Evolutionary conservation across 2,888 invertebrate genomes (phyloP).

Genomic region (Macaria notata): DNA sequence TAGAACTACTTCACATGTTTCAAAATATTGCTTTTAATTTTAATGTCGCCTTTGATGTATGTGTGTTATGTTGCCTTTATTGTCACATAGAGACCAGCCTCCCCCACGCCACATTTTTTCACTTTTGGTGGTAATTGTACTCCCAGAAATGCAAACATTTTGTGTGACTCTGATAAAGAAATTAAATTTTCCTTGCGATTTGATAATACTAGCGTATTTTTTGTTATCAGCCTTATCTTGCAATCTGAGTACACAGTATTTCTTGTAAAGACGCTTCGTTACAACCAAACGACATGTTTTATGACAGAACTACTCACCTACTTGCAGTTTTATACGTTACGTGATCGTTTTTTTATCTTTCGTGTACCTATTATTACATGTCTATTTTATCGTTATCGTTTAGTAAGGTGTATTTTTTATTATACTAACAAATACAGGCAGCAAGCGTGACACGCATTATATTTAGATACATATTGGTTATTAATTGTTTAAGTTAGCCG

Average conservation of each 20-base stretch:
- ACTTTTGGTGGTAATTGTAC: conserved; percentile 18
- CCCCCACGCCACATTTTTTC: background rate
- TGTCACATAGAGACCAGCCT: too few relatives aligned
- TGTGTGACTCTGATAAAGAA: conserved; percentile 26
- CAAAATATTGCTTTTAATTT: too few relatives aligned
- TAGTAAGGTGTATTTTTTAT: too few relatives aligned
- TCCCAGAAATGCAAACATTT: conserved; percentile 23
- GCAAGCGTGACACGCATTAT: too few relatives aligned
- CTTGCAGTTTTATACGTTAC: conserved; percentile 16
- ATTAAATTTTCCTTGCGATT: conserved; percentile 44
- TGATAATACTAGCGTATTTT: conserved; percentile 40
- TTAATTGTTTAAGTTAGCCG: too few relatives aligned
- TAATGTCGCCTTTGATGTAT: too few relatives aligned
- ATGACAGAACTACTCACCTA: conserved; percentile 37
- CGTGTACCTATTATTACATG: background rate
- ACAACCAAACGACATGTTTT: conserved; percentile 56
- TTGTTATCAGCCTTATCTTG: conserved; percentile 60
- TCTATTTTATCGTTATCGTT: too few relatives aligned
- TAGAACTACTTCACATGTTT: background rate
- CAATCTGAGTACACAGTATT: conserved; percentile 68
- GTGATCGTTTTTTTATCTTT: conserved; percentile 15
- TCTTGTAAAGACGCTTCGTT: conserved; percentile 64
- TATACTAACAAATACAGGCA: too few relatives aligned
- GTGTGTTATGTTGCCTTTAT: too few relatives aligned
- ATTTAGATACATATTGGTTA: too few relatives aligned